Percentiles rank a stretch among this genome's conserved stretches.
Conservation (phyloP, 2,888 invertebrate genomes). For the Agrochola macilenta region DNA sequence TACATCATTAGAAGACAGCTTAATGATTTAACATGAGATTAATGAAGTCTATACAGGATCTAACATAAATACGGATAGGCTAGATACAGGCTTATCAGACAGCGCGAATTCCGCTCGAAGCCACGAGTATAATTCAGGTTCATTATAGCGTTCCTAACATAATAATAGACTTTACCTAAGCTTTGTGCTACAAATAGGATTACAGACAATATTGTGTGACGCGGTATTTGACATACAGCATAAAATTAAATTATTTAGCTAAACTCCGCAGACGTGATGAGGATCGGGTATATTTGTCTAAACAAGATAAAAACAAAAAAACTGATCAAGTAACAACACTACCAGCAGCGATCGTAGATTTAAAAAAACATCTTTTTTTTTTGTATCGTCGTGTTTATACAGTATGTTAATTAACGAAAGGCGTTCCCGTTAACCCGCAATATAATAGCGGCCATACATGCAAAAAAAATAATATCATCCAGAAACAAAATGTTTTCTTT, state of each 20-base stretch:
- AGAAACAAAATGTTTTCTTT: too few relatives aligned
- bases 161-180: constrained; percentile 51
- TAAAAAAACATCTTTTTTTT: too few relatives aligned
- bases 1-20: constrained; percentile 11
- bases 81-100: constrained; percentile 19
- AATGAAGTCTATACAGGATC: constrained; percentile 22
- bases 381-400: not conserved
- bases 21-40: constrained; percentile 25
- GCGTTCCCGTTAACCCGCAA: too few relatives aligned
- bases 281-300: too few relatives aligned
- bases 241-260: not conserved
- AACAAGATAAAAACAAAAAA: too few relatives aligned
- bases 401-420: too few relatives aligned
- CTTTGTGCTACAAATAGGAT: constrained; percentile 50
- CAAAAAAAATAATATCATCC: too few relatives aligned
- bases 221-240: constrained; percentile 10
- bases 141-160: constrained; percentile 31
- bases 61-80: constrained; percentile 11
- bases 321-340: too few relatives aligned
- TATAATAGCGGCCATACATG: too few relatives aligned
- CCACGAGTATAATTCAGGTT: constrained; percentile 43
- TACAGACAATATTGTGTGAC: constrained; percentile 29
- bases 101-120: constrained; percentile 26
- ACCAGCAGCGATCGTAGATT: too few relatives aligned
- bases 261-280: not conserved